Base-by-base conservation (phyloP, 2,797 vertebrate species). In the Chanos chanos region DNA sequence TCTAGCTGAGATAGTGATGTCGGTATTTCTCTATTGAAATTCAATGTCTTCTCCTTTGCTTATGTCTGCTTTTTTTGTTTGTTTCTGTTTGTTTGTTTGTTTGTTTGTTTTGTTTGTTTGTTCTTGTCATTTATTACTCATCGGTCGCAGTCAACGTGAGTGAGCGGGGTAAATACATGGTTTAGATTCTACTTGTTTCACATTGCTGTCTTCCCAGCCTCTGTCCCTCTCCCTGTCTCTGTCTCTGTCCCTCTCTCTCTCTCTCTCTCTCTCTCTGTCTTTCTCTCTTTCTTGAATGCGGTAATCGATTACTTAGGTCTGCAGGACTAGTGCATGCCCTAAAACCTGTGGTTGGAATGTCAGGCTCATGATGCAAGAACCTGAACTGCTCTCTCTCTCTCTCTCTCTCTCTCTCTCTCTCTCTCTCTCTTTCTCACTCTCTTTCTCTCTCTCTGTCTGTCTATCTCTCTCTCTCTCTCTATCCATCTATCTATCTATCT, bases 141-240 rank as follows among this genome's bases (percentile, higher is more conserved):
- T 90, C 87, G 88, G 86, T 90, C 74, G 87, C 93, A 99, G 97
- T 99, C 90, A 98, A 98, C 92, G 92, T 98, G 87, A 96, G 97
- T 89, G 96, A 98, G 89, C 93, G 93, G 88, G 97, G 97, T 99
- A 96, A 92, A 97, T 98, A 91, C 89, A 88, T 66, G 85, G 87
- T 86, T 90, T 83, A 87, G 87, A 89, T 90, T 87, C 82, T 90
- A 80, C 81, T 87, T 81, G 83, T 86, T 69, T 82, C 83, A 82
- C 80, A 83, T 85, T 86, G 86, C 84, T 81, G 73, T 82, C 64
- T 52, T 31, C 36, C 16, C 52, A 41, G 24, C 43, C 63, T 43
- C 25, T 54, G 51, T 44, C 51, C 45, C 55, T 22, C 54, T 57
- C 24, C 36, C 34, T 30, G 37, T 34, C 40, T 55, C 50, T 62